phyloP scores from a whole-genome alignment of 1,140 invertebrate genomes.

The Pararge aegeria region DNA sequence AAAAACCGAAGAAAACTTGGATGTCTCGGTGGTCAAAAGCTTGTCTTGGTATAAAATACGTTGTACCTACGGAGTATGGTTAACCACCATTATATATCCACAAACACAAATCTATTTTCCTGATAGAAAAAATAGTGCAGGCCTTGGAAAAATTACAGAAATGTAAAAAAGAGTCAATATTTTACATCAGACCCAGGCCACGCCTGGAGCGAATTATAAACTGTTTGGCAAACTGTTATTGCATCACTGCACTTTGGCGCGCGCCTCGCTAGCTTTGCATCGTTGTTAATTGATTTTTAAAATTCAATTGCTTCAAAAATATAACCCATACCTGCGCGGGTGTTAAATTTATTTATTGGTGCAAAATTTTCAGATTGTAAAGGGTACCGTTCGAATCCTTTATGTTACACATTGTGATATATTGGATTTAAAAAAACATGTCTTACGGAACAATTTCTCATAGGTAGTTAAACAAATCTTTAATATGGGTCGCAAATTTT shows the following conservation, averaged over 20 bases:
- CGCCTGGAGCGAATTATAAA: conserved; percentile 3
- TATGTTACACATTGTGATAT: no score
- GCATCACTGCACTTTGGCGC: conserved; percentile 4
- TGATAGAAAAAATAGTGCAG: no score
- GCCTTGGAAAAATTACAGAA: neutral
- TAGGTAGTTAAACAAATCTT: no score
- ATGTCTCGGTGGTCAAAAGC: no score
- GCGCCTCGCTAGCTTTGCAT: neutral
- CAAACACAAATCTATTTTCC: no score
- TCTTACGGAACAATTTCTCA: no score
- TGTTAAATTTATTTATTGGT: neutral
- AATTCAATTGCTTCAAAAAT: conserved; percentile 2
- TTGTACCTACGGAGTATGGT: no score
- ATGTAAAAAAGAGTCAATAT: neutral
- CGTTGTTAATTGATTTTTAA: conserved; percentile 11
- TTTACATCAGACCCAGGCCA: neutral
- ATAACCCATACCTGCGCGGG: neutral
- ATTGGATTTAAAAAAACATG: no score
- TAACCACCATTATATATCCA: no score
- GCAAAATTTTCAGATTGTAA: neutral
- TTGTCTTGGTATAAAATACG: no score
- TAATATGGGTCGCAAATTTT: no score
- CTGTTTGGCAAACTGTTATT: conserved; percentile 4
- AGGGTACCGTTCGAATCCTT: neutral
- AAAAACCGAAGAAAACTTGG: no score